Base-by-base conservation (phyloP, 2,888 invertebrate species). In the Cenopis cana region DNA sequence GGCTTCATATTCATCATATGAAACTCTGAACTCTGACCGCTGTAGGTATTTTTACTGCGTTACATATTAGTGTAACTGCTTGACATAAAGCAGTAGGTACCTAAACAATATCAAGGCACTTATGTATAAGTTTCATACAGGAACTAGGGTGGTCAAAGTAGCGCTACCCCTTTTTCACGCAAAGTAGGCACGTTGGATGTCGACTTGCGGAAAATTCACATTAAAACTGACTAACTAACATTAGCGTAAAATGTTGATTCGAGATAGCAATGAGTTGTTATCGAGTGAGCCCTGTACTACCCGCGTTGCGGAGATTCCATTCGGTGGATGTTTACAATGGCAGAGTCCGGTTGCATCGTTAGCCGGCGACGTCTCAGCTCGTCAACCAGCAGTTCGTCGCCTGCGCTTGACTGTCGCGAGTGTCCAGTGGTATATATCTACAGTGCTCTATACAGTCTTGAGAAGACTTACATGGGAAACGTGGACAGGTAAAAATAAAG, bases 301-400 rank as follows among this genome's bases (percentile, higher is more conserved):
- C 59, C 52, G 54, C 62, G 66, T 67, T 61, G 79, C 78, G 84
- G 84, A 86, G 89, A 91, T 91, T 89, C 89, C 89, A 87, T 81
- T 83, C 87, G 83, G 79, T 91, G 91, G 90, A 91, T 93, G 93
- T 93, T 93, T 93, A 93, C 85, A 91, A 79, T 85, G 73, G 54
- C 71, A 76, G 76, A 84, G 87, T 93, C 93, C 89, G 90, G 88
- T 93, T 90, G 82, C 93, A 85, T 88, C 88, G 87, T 87, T 87
- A 88, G 82, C 81, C 83, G 81, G 76, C 84, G 85, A 79, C 85
- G 80, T 72, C 78, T 75, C 76, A 73, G 78, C 78, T 75, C 77
- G 76, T 73, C 77, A 76, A 80, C 82, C 87, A 87, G 80, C 90
- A 90, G 91, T 91, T 81, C 78, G 82, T 82, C 78, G 81, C 82